Evolutionary conservation across 2,113 vertebrate species (phyloP).

Genomic region (Megatriorchis doriae): DNA sequence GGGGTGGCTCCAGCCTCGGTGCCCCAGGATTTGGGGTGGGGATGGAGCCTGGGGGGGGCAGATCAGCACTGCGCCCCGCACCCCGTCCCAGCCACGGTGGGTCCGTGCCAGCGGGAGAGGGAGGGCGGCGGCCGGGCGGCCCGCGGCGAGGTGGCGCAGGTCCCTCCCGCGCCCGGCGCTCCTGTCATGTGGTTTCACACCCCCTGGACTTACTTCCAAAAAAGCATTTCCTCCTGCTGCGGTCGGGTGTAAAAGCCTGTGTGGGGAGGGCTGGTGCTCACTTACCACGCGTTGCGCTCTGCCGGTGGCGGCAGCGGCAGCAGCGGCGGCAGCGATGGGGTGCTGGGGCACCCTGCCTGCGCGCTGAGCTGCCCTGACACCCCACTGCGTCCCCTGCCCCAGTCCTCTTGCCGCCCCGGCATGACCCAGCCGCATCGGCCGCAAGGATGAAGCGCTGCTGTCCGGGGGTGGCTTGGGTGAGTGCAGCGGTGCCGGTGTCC

Average conservation of each 20-base stretch:
- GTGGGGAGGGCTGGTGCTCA: not conserved
- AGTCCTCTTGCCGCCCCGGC: not conserved
- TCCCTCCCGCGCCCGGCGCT: not conserved
- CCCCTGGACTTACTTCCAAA: conserved; percentile 25
- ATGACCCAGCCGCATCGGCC: not conserved
- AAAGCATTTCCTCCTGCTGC: conserved; percentile 41
- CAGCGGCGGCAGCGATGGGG: not conserved
- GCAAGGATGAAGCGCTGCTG: conserved; percentile 38
- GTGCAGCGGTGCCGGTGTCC: not conserved
- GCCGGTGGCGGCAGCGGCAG: not conserved
- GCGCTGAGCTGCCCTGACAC: not conserved
- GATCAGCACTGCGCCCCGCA: rapidly evolving
- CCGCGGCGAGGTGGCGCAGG: rapidly evolving
- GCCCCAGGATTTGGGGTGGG: rapidly evolving
- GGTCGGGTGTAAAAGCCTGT: not conserved
- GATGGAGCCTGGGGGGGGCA: not conserved
- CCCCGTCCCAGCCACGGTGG: rapidly evolving
- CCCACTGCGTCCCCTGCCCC: not conserved
- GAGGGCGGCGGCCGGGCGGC: not conserved
- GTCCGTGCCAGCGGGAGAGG: not conserved
- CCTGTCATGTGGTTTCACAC: not conserved
- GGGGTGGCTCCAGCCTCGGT: not conserved
- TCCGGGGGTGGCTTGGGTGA: conserved; percentile 19
- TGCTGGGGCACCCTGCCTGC: not conserved
- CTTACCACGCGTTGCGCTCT: not conserved